Percentiles rank a stretch among this genome's conserved stretches.
Evolutionary conservation across 2,797 vertebrate species (phyloP).

Genomic region (Semotilus atromaculatus): DNA sequence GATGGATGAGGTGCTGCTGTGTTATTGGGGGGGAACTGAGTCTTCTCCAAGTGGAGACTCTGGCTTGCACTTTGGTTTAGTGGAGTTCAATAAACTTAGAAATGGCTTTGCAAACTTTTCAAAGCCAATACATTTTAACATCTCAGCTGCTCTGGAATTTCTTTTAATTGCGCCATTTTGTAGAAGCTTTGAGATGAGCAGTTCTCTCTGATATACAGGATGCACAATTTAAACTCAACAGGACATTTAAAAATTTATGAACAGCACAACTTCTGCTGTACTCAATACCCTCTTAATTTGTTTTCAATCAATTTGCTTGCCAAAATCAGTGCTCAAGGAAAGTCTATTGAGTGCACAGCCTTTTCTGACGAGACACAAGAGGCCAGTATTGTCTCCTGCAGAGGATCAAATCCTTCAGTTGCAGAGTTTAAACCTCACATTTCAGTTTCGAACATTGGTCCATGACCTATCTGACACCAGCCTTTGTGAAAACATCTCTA

Average conservation of each 20-base stretch:
- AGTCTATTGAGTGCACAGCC: constrained; percentile 1
- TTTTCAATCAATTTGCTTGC: constrained; percentile 12
- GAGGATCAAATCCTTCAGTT: constrained; percentile 15
- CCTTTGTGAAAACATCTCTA: constrained; percentile 25
- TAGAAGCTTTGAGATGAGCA: background rate
- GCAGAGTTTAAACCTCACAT: background rate
- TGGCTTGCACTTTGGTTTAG: background rate
- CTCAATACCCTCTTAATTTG: background rate
- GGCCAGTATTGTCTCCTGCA: constrained; percentile 15
- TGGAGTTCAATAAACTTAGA: background rate
- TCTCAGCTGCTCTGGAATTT: background rate
- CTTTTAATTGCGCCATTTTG: background rate
- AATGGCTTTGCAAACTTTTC: background rate
- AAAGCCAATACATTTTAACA: background rate
- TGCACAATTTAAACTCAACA: background rate
- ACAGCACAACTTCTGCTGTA: background rate
- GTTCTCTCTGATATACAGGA: background rate
- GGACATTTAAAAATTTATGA: background rate
- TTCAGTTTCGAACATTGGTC: constrained; percentile 3
- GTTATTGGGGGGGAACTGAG: background rate
- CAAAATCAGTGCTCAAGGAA: background rate
- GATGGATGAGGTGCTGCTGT: too few relatives aligned
- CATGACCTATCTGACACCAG: constrained; percentile 24
- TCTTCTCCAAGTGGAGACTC: background rate
- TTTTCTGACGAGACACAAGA: constrained; percentile 25